Evolutionary conservation across 2,113 vertebrate species (phyloP), one percentile per base, ranked within the genome.

Genomic region (Reinhardtius hippoglossoides): DNA sequence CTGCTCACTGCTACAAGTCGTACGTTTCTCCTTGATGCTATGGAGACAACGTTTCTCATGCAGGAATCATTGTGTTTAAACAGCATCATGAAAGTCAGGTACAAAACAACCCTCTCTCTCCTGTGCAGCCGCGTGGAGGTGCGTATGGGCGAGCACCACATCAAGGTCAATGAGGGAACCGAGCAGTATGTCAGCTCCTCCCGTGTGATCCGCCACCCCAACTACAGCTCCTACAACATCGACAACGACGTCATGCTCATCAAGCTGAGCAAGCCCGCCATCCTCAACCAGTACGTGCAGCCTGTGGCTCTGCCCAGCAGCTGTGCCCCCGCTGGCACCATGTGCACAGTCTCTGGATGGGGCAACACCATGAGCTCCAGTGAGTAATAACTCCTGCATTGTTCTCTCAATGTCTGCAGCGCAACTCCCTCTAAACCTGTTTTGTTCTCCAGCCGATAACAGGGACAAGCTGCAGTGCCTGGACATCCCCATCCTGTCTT

Each of bases 231-330:
- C 16, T 91, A 67, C 61, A 67, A 37, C 65, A 67, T 67, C 50
- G 3, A 90, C 18, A 94, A 95, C 0, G 96, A 97, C 94, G 89
- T 97, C 91, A 96, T 96, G 96, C 79, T 96, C 78, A 92, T 96
- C 84, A 94, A 95, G 74, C 86, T 96, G 87, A 63, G 71, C 0
- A 5, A 7, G 0, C 84, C 94, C 0, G 93, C 92, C 70, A 0
- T 13, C 46, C 14, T 95, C 63, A 95, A 88, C 64, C 0, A 64
- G 9, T 83, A 87, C 0, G 94, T 96, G 83, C 62, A 72, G 2
- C 78, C 95, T 4, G 80, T 96, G 74, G 21, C 85, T 2, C 87
- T 97, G 81, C 92, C 96, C 15, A 55, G 20, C 0, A 71, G 26
- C 83, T 95, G 95, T 9, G 92, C 94, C 6, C 2, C 86, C 0